These are phyloP conservation scores for Drosophila quadrilineata DNA, from an alignment of 1,140 invertebrate species.

Conservation along the genomic window DNA sequence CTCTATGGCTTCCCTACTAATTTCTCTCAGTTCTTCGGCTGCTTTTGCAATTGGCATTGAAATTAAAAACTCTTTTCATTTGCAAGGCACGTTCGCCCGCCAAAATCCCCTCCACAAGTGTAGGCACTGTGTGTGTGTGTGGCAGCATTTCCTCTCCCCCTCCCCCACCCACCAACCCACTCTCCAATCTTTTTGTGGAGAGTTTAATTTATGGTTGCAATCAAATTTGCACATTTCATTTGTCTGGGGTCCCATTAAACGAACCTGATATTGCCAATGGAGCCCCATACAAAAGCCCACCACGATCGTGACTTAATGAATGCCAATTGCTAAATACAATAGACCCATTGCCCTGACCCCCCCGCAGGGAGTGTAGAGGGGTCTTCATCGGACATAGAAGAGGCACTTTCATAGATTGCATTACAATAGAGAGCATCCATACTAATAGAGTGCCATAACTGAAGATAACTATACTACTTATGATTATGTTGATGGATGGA, in stretches of 20 bases:
- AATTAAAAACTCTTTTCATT: constrained; percentile 65
- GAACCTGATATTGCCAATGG: constrained; percentile 23
- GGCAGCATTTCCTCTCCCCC: too few relatives aligned
- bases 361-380: too few relatives aligned
- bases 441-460: too few relatives aligned
- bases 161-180: background rate
- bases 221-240: constrained; percentile 62
- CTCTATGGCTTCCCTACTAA: background rate
- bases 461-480: too few relatives aligned
- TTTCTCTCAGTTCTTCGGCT: constrained; percentile 2
- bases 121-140: too few relatives aligned
- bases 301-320: constrained; percentile 18
- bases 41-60: constrained; percentile 71
- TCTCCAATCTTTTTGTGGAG: background rate
- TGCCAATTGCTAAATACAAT: too few relatives aligned
- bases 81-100: constrained; percentile 44
- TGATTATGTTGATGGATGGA: too few relatives aligned
- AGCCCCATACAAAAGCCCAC: too few relatives aligned
- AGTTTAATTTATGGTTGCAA: constrained; percentile 64
- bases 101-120: too few relatives aligned
- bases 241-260: constrained; percentile 31
- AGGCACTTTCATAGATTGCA: too few relatives aligned
- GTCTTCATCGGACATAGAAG: too few relatives aligned
- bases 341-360: background rate
- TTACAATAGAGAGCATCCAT: too few relatives aligned